Base-by-base conservation (phyloP, 2,888 invertebrate species). In the Cerastoderma edule region DNA sequence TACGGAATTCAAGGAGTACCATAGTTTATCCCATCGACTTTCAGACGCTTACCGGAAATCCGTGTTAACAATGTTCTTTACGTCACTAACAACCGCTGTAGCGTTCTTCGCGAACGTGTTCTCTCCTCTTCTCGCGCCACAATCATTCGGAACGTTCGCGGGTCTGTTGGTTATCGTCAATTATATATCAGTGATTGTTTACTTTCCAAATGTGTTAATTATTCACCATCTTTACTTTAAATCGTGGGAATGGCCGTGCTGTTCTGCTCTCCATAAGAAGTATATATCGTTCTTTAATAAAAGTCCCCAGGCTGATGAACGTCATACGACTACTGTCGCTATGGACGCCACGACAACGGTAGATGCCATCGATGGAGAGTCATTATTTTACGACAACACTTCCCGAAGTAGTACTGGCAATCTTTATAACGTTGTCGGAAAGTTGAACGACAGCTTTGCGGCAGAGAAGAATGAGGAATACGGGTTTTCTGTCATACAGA, bases 61-160 rank as follows among this genome's bases (percentile, higher is more conserved):
- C 1, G 83, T 82, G 6, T 48, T 78, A 19, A 85, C 85, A 60
- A 89, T 88, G 87, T 76, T 88, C 30, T 79, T 87, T 32, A 88
- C 89, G 19, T 88, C 89, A 27, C 56, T 88, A 8, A 88, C 88
- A 5, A 89, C 89, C 0, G 78, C 83, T 24, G 75, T 80, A 0
- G 89, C 89, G 8, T 88, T 90, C 76, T 78, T 88, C 30, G 82
- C 82, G 2, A 89, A 85, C 74, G 82, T 87, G 0, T 72, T 86
- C 53, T 89, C 88, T 0, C 88, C 88, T 0, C 69, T 90, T 8
- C 75, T 90, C 10, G 85, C 88, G 19, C 84, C 88, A n/a, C 74
- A 83, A 27, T 87, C 89, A 1, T 90, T 90, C 70, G 90, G 90
- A 0, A 65, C 86, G 5, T 90, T 90, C 63, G 82, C 90, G 10